These are phyloP conservation scores for Tenthredo scrophulariae DNA, from an alignment of 2,888 invertebrate genomes.

Conservation along the genomic window DNA sequence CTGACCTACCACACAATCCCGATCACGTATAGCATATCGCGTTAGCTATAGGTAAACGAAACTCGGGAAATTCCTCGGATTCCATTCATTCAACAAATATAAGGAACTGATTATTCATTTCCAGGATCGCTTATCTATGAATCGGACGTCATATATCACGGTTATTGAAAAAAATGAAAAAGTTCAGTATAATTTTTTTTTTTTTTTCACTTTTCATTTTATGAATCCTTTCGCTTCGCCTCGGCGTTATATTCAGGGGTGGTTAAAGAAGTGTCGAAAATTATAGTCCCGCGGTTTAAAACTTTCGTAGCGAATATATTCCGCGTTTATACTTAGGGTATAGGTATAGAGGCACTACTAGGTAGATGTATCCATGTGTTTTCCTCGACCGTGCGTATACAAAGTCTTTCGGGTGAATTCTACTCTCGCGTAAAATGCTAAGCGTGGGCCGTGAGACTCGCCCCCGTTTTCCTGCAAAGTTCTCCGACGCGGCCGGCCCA, in stretches of 20 bases:
- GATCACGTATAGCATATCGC: not conserved
- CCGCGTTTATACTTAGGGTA: not conserved
- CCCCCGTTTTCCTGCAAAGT: not conserved
- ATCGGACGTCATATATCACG: no score
- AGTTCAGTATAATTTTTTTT: no score
- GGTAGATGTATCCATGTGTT: not conserved
- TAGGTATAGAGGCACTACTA: not conserved
- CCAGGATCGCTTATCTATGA: not conserved
- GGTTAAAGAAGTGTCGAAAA: not conserved
- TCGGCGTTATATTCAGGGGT: not conserved
- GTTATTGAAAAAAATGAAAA: no score
- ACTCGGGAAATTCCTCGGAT: not conserved
- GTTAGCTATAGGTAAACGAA: not conserved
- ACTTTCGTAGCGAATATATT: not conserved
- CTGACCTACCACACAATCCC: constrained; percentile 9
- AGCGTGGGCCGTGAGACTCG: constrained; percentile 32
- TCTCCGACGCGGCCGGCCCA: not conserved
- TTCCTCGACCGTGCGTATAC: not conserved
- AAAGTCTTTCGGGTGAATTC: constrained; percentile 40
- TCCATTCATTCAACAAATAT: not conserved
- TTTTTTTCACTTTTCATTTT: no score
- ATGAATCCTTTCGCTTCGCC: not conserved
- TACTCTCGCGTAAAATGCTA: constrained; percentile 43
- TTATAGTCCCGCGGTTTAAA: not conserved
- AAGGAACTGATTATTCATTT: not conserved